These are phyloP conservation scores for Mythimna impura DNA, from an alignment of 2,888 invertebrate genomes.

Conservation along the genomic window DNA sequence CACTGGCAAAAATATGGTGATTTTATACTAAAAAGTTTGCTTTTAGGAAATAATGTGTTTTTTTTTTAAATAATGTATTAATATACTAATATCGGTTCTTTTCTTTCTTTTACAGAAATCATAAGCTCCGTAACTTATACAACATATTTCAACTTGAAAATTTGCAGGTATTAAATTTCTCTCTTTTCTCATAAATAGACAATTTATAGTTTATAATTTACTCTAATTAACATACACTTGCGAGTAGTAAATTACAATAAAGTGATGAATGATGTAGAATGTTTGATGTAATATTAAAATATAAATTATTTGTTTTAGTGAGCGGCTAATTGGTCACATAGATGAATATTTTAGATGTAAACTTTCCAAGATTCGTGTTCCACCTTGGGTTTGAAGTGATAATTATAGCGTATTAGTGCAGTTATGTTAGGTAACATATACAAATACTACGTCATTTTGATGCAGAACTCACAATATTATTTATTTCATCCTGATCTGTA, in stretches of 20 bases:
- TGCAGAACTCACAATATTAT: constrained; percentile 87
- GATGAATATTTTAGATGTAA: constrained; percentile 87
- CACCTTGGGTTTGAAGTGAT: constrained; percentile 89
- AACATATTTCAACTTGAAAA: constrained; percentile 77
- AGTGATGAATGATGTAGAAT: constrained; percentile 58
- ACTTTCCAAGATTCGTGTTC: constrained; percentile 89
- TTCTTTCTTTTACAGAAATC: constrained; percentile 83
- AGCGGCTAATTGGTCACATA: constrained; percentile 84
- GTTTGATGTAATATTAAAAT: constrained; percentile 61
- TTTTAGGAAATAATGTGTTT: neutral
- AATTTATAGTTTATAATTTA: constrained; percentile 62
- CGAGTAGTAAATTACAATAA: constrained; percentile 41
- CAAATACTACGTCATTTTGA: constrained; percentile 82
- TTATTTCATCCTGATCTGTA: constrained; percentile 90
- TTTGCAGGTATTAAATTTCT: constrained; percentile 78
- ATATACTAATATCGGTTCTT: constrained; percentile 24
- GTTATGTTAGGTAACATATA: constrained; percentile 85
- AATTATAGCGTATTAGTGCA: constrained; percentile 87
- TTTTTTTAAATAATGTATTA: neutral
- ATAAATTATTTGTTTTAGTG: constrained; percentile 81
- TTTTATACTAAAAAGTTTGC: neutral
- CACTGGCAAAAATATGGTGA: too few species aligned
- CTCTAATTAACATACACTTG: constrained; percentile 35
- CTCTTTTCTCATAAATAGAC: constrained; percentile 60
- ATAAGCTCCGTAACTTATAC: constrained; percentile 82